phyloP scores from a whole-genome alignment of 2,113 vertebrate species.

The Turnix velox region DNA sequence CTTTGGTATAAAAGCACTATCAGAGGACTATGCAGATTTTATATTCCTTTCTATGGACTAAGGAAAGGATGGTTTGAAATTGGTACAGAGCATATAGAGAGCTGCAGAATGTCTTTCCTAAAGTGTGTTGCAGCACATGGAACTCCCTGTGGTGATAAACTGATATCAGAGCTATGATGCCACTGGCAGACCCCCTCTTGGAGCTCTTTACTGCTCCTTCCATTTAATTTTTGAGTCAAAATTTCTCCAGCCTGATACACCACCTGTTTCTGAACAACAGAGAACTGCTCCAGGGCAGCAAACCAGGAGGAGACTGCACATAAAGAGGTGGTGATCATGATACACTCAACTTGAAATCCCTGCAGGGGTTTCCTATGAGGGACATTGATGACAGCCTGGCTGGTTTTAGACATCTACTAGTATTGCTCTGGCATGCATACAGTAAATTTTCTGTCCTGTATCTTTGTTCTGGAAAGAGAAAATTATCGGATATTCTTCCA shows the following conservation, averaged over 20 bases:
- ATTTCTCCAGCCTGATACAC: neutral
- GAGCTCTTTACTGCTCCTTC: neutral
- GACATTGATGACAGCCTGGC: neutral
- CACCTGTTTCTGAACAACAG: neutral
- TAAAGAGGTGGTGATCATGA: rapidly evolving
- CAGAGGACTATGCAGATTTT: no score
- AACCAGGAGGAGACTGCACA: neutral
- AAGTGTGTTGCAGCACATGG: neutral
- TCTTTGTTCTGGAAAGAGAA: neutral
- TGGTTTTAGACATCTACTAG: neutral
- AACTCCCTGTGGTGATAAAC: neutral
- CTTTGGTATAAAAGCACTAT: neutral
- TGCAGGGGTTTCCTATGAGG: neutral
- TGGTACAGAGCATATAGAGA: neutral
- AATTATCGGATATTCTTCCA: neutral
- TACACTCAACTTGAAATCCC: neutral
- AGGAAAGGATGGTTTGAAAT: neutral
- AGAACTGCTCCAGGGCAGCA: neutral
- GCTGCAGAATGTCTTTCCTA: neutral
- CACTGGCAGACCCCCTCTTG: neutral
- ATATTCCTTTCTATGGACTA: neutral
- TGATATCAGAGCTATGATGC: neutral
- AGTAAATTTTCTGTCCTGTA: neutral
- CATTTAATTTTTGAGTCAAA: neutral
- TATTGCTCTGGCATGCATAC: neutral